Conservation (phyloP, 2,113 vertebrate species). For the Himantopus leucocephalus region DNA sequence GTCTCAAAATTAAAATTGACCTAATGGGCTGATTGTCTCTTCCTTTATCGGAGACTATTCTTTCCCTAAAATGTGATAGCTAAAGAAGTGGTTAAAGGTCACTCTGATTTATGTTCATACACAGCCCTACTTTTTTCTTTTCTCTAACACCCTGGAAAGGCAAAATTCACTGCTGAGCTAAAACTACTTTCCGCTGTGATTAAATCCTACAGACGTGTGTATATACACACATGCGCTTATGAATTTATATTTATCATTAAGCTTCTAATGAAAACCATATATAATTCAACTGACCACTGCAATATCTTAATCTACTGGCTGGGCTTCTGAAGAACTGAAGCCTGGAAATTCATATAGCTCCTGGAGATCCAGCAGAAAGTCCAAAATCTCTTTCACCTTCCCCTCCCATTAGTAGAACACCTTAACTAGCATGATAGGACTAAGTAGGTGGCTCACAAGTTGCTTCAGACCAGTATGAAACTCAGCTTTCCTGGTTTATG, state of each 20-base stretch:
- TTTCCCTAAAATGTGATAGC: constrained; percentile 5
- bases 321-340: not conserved
- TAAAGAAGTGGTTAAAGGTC: constrained; percentile 29
- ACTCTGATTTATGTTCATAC: constrained; percentile 41
- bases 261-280: constrained; percentile 23
- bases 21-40: not conserved
- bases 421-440: not conserved
- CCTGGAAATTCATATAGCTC: not conserved
- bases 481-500: not conserved
- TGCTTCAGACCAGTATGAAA: not conserved
- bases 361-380: not conserved
- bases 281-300: constrained; percentile 15
- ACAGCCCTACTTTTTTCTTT: not conserved
- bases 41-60: not conserved
- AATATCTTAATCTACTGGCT: not conserved
- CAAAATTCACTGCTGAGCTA: constrained; percentile 40
- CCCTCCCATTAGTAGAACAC: not conserved
- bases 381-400: not conserved
- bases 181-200: constrained; percentile 51
- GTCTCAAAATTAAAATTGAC: constrained; percentile 46
- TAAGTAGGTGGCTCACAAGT: not conserved
- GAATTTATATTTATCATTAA: constrained; percentile 34
- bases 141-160: not conserved
- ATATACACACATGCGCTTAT: not conserved
- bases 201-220: not conserved